Conservation (phyloP, 2,888 invertebrate genomes). For the Venusia cambrica region DNA sequence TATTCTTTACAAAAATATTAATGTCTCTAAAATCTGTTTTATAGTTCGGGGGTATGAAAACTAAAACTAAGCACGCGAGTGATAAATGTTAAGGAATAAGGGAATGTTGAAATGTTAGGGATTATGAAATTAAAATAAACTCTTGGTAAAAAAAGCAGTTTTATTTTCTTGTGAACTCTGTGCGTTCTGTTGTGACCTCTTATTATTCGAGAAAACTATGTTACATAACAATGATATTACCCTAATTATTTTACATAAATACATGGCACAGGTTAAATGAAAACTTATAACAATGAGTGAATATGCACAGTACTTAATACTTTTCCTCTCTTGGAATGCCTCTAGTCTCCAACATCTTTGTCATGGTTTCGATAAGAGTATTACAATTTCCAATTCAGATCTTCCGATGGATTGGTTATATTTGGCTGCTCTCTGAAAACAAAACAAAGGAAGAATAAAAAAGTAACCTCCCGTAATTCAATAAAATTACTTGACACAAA, state of each 20-base stretch:
- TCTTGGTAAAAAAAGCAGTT: conserved; percentile 59
- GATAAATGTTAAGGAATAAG: conserved; percentile 48
- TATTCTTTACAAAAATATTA: conserved; percentile 13
- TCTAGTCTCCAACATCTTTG: conserved; percentile 27
- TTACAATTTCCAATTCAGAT: conserved; percentile 28
- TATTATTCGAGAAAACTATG: conserved; percentile 23
- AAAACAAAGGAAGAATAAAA: conserved; percentile 18
- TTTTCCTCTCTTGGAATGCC: conserved; percentile 39
- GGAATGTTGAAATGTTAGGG: conserved; percentile 55
- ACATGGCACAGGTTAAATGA: conserved; percentile 63
- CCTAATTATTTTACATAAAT: conserved; percentile 40
- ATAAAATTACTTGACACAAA: too few relatives aligned
- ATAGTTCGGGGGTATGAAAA: conserved; percentile 38
- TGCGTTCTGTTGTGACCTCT: too few relatives aligned
- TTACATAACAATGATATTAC: conserved; percentile 27
- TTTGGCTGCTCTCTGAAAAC: conserved; percentile 68
- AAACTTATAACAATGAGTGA: conserved; percentile 45
- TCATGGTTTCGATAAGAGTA: conserved; percentile 18
- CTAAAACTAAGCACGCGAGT: conserved; percentile 48
- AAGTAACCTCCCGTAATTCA: conserved; percentile 1
- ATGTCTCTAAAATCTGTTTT: conserved; percentile 31
- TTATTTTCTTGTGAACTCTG: conserved; percentile 47
- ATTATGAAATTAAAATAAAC: conserved; percentile 60
- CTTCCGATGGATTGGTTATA: conserved; percentile 46
- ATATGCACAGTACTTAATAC: conserved; percentile 36